These are phyloP conservation scores for Hassar affinis DNA, from an alignment of 2,113 vertebrate genomes.

Conservation along the genomic window DNA sequence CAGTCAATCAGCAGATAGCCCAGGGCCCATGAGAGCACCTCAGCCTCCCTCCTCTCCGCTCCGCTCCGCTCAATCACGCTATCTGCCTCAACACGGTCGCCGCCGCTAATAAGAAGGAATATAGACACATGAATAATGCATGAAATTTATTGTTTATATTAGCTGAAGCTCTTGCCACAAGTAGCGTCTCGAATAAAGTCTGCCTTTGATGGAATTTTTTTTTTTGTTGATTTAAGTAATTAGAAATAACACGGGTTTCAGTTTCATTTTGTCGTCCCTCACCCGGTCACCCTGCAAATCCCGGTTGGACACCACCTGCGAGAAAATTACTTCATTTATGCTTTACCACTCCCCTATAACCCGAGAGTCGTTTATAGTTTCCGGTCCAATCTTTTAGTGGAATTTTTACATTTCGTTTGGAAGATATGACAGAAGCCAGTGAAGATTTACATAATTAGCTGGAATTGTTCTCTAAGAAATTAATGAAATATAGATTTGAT, in stretches of 20 bases:
- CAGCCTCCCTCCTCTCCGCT: conserved; percentile 31
- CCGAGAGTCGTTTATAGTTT: conserved; percentile 45
- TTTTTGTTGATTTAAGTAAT: conserved; percentile 57
- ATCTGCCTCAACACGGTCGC: conserved; percentile 48
- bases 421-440: conserved; percentile 41
- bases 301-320: conserved; percentile 22
- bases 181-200: conserved; percentile 50
- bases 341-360: conserved; percentile 50
- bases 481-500: conserved; percentile 51
- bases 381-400: conserved; percentile 42
- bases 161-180: conserved; percentile 45
- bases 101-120: conserved; percentile 60
- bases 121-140: conserved; percentile 61
- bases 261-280: conserved; percentile 17
- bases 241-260: conserved; percentile 50
- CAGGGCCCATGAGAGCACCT: conserved; percentile 39
- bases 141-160: conserved; percentile 58
- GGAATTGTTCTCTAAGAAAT: conserved; percentile 34
- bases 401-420: conserved; percentile 51
- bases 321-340: conserved; percentile 56
- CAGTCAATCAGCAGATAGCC: conserved; percentile 60
- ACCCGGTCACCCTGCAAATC: conserved; percentile 40
- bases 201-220: conserved; percentile 58
- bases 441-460: conserved; percentile 45
- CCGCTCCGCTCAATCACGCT: conserved; percentile 46